Evolutionary conservation across 2,797 vertebrate genomes (phyloP).

Genomic region (Ptychobarbus kaznakovi): DNA sequence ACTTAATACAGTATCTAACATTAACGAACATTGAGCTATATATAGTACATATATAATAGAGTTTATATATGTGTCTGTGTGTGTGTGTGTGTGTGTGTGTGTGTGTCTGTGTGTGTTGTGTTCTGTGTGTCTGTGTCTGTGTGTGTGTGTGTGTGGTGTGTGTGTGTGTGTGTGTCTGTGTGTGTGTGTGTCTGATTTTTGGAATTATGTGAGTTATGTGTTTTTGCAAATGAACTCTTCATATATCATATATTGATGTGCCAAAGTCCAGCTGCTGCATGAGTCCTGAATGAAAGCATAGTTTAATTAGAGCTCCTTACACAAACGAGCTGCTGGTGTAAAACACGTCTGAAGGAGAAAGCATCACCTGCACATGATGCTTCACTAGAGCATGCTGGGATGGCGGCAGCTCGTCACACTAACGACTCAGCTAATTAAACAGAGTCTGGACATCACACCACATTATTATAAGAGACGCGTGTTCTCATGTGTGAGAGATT

Average conservation of each 20-base stretch:
- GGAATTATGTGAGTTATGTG: too few species aligned
- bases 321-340: slow-evolving; percentile 1
- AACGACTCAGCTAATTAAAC: slow-evolving; percentile 63
- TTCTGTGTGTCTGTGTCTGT: too few species aligned
- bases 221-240: not conserved
- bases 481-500: not conserved
- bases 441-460: slow-evolving; percentile 33
- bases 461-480: slow-evolving; percentile 15
- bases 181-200: too few species aligned
- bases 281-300: not conserved
- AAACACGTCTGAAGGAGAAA: slow-evolving; percentile 54
- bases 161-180: too few species aligned
- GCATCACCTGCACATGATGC: slow-evolving; percentile 58
- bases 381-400: slow-evolving; percentile 57
- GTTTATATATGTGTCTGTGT: too few species aligned
- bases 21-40: too few species aligned
- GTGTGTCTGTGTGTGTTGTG: too few species aligned
- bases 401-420: slow-evolving; percentile 52
- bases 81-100: too few species aligned
- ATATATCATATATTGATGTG: not conserved
- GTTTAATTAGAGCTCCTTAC: not conserved
- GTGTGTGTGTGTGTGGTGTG: too few species aligned
- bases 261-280: not conserved
- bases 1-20: too few species aligned
- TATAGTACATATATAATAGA: too few species aligned